phyloP scores from a whole-genome alignment of 2,113 vertebrate genomes.

The Tachysurus fulvidraco region DNA sequence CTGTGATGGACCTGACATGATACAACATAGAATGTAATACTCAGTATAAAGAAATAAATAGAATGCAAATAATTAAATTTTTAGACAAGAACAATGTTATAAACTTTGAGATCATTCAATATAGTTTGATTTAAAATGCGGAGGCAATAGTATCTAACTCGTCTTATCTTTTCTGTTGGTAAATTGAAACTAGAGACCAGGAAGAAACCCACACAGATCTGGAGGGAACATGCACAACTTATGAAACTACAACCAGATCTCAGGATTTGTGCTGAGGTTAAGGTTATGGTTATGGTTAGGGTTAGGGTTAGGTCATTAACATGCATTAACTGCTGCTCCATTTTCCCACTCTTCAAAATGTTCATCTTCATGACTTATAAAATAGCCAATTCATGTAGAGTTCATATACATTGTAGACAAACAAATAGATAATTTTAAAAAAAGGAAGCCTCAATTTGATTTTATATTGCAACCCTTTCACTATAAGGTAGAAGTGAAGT shows the following conservation, averaged over 20 bases:
- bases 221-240: background rate
- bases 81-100: background rate
- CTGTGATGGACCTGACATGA: too few relatives aligned
- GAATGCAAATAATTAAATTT: background rate
- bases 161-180: background rate
- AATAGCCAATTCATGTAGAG: background rate
- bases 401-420: too few relatives aligned
- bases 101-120: too few relatives aligned
- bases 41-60: background rate
- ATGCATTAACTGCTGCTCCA: background rate
- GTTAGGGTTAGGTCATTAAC: background rate
- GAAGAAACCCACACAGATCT: background rate
- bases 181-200: background rate
- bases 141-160: background rate
- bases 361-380: background rate
- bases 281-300: background rate
- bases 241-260: background rate
- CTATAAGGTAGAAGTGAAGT: slow-evolving; percentile 43
- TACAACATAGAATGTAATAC: too few relatives aligned
- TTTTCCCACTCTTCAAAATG: background rate
- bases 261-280: too few relatives aligned
- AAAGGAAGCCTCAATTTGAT: background rate
- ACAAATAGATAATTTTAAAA: background rate
- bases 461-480: background rate
- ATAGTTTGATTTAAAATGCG: background rate